Evolutionary conservation across 2,113 vertebrate species (phyloP), one percentile per base, ranked within the genome.

Genomic region (Cyprinodon tularosa): DNA sequence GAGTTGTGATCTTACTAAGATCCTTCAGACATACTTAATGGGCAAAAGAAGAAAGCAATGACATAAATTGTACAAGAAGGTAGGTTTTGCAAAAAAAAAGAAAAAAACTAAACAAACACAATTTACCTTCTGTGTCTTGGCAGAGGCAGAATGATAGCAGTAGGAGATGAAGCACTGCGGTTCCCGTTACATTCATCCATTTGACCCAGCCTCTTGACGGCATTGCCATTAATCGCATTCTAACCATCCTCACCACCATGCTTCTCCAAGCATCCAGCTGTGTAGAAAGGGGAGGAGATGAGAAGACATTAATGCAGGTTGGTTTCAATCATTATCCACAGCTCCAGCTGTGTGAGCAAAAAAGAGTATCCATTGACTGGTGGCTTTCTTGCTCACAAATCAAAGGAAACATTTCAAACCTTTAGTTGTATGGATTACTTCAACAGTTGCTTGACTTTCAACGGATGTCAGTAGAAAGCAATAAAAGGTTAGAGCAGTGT

Each of bases 101-200:
- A n/a, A n/a, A n/a, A 29, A 29, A 29, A 29, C 29, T 29, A 29
- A 29, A 29, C 29, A 29, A 29, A 29, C 22, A 38, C 1, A 12
- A 14, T 74, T 90, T 91, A 93, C 92, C 92, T 79, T 93, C 91
- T 2, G 90, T 84, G 68, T 92, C 91, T 81, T 93, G 92, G 78
- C 90, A 86, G 0, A 86, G 78, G 63, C 91, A 91, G 63, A 83
- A 76, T 62, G 92, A 89, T 20, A 93, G 74, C 74, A 92, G 88
- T 74, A 92, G 84, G 77, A 91, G 86, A 86, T 78, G 88, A 74
- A 91, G 84, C 29, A 90, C 83, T 83, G 78, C 85, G 10, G 76
- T 72, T 88, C 85, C 79, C 12, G 80, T 85, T 74, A 84, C 29
- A 50, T 68, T 71, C 37, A 61, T 76, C 85, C 84, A 66, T 90